Base-by-base conservation (phyloP, 2,888 invertebrate genomes). In the Eupeodes latifasciatus region DNA sequence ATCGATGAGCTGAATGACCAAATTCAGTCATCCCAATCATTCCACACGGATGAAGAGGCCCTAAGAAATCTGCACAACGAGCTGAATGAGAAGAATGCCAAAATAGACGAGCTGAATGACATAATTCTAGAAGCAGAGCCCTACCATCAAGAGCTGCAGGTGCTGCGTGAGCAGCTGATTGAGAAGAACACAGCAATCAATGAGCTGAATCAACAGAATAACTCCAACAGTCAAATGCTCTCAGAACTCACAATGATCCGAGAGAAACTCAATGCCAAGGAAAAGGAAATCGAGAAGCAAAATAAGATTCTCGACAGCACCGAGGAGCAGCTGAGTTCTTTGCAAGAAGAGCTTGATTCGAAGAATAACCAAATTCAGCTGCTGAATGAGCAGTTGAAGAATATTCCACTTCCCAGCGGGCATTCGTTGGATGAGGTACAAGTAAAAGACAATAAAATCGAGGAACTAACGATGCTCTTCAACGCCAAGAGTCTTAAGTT, bases 401-500 rank as follows among this genome's bases (percentile, higher is more conserved):
- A 49, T 4, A n/a, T 62, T 19, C 55, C 64, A 12, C 14, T 51
- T 1, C 53, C 62, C 11, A 92, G 10, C 14, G n/a, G n/a, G 10
- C 69, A 69, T 7, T 44, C 51, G 0, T 16, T 81, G 9, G 49
- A 53, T 1, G 76, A 78, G 64, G n/a, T 83, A 5, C 47, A 67
- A 40, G 47, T 61, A n/a, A 91, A 93, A 16, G 90, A 91, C 57
- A 94, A 94, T 85, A 87, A 93, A 66, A 92, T 95, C 44, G 94
- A 94, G 85, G 94, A 94, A 64, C 91, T 95, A 79, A 94, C 94
- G 84, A 92, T 92, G 5, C 94, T 94, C 89, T 93, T 94, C 84
- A 94, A 95, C 77, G 94, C 94, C 34, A 94, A 94, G 82, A 92
- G 93, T 10, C 93, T 95, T 55, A 95, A 95, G 91, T 93, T 95